Evolutionary conservation across 53 echinoderm and acorn worm species (phyloP), one percentile per base, ranked within the genome.

Genomic region (Apostichopus leukothele): DNA sequence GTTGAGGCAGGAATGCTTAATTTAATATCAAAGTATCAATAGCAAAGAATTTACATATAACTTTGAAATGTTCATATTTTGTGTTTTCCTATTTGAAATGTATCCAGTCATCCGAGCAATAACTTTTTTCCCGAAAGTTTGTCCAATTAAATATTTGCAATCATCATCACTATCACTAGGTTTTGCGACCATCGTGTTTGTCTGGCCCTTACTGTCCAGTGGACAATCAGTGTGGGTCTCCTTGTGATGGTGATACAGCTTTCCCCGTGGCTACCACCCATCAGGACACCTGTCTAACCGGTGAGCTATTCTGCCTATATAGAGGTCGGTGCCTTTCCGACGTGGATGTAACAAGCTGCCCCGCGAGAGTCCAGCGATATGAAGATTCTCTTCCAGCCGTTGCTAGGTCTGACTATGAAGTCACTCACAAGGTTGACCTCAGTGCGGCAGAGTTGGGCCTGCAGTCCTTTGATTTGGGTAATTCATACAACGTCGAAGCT

Each of bases 241-340:
- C 53, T 7, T 87, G 88, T 59, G 74, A 39, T 7, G 88, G 88
- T 7, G 87, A 86, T 22, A 14, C 21, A 53, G 51, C 50, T 27
- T 87, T 52, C 60, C 88, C 88, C 8, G 75, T 75, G 9, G 51
- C 53, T 51, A 52, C 88, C 52, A 59, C 21, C 19, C 12, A 87
- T 19, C 88, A 87, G 55, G 88, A 87, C 53, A 87, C 74, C 5
- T 87, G 88, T 27, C 0, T 25, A 7, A 9, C n/a, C 11, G 88
- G 88, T 23, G 88, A 87, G 52, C 75, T 87, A 6, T 87, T 25
- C 75, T 87, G 88, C 88, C 50, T 74, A 8, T 74, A 53, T 52
- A 50, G 51, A 13, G 57, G 75, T 5, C 0, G 12, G 14, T 87
- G 88, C 51, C 74, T 87, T 14, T 60, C 88, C n/a, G 88, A 87